Conservation (phyloP, 2,113 vertebrate genomes). For the Petaurus breviceps region DNA sequence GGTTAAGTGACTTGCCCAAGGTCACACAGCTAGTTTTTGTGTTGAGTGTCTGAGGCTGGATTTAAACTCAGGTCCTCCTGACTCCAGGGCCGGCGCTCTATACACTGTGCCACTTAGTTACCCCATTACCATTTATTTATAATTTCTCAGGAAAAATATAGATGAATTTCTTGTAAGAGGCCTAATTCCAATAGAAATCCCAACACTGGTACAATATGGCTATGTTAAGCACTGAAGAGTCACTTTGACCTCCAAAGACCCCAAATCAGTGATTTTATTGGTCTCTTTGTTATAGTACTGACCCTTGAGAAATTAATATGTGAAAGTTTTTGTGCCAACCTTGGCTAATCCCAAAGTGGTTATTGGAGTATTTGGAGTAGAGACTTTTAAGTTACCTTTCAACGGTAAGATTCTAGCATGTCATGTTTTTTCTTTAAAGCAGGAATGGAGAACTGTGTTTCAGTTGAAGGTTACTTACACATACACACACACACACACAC, state of each 20-base stretch:
- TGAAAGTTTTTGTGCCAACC: neutral
- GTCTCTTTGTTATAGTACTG: neutral
- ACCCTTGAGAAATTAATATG: neutral
- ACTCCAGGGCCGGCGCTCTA: no score
- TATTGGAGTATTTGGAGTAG: neutral
- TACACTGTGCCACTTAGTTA: no score
- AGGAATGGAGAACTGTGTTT: neutral
- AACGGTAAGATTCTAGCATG: neutral
- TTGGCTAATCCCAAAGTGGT: neutral
- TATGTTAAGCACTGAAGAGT: neutral
- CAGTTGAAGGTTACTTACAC: neutral
- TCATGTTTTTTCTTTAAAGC: neutral
- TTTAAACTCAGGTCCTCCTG: no score
- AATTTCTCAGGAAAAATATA: neutral
- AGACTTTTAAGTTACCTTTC: neutral
- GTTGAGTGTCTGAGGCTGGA: no score
- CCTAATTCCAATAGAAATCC: neutral
- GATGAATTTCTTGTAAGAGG: neutral
- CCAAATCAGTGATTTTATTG: neutral
- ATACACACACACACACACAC: neutral
- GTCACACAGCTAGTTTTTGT: no score
- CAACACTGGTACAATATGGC: neutral
- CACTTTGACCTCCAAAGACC: neutral
- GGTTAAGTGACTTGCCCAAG: no score
- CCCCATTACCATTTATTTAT: neutral